These are phyloP conservation scores for Eurystomus glaucurus DNA, from an alignment of 2,797 vertebrate species.

Conservation along the genomic window DNA sequence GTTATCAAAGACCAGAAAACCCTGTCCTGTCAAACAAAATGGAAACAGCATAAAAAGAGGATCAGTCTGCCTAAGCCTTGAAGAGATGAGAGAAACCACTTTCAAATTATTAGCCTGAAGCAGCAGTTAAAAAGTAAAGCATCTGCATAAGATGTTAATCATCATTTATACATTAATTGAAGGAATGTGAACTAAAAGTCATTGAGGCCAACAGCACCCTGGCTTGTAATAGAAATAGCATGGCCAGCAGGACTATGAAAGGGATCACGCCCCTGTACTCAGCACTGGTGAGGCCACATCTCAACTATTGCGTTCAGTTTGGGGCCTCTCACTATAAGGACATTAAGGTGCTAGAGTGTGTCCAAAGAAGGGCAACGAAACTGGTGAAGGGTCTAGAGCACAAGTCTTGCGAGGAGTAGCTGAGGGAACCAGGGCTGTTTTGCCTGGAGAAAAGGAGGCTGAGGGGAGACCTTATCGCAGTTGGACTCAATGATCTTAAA, in stretches of 20 bases:
- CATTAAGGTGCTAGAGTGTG: not conserved
- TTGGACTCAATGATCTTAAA: not conserved
- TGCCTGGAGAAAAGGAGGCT: not conserved
- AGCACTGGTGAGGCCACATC: not conserved
- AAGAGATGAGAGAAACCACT: not conserved
- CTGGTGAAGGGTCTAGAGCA: not conserved
- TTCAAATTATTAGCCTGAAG: not conserved
- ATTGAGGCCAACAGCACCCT: not conserved
- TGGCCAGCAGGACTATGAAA: not conserved
- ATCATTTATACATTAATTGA: not conserved
- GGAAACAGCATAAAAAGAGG: not conserved
- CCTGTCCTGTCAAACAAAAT: not conserved
- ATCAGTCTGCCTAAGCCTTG: not conserved
- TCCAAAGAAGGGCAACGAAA: not conserved
- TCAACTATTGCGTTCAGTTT: not conserved
- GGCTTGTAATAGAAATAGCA: not conserved
- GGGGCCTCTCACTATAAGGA: not conserved
- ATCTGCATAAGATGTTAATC: not conserved
- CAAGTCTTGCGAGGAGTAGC: not conserved
- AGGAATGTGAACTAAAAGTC: not conserved
- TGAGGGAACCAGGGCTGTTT: not conserved
- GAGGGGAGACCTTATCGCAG: not conserved
- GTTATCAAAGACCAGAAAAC: not conserved
- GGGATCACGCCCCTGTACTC: not conserved
- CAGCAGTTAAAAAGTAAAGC: not conserved